Evolutionary conservation across 1,140 invertebrate genomes (phyloP).

Genomic region (Drosophila kanapiae): DNA sequence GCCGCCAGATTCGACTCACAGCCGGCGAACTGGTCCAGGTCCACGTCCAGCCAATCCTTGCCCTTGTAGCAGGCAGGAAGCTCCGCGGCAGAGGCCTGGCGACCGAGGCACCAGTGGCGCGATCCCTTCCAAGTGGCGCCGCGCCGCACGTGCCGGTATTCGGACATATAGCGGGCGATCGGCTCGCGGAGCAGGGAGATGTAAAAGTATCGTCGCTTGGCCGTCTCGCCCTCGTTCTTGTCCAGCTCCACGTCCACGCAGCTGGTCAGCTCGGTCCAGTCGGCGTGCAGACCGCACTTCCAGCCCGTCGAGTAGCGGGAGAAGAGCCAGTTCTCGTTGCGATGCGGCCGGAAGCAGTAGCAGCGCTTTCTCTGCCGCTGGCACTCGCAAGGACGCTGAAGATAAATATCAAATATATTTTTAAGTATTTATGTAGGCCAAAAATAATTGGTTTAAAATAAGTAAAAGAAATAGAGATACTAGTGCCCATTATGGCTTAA

Average conservation of each 20-base stretch:
- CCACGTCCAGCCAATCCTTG: conserved; percentile 88
- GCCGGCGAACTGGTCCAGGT: conserved; percentile 93
- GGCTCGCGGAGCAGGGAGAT: conserved; percentile 98
- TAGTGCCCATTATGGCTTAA: neutral
- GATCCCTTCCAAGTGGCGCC: conserved; percentile 98
- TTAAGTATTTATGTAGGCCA: neutral
- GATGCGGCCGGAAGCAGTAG: conserved; percentile 96
- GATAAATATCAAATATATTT: neutral
- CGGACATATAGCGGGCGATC: conserved; percentile 95
- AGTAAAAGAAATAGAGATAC: neutral
- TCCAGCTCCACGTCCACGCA: conserved; percentile 95
- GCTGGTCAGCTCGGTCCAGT: conserved; percentile 98
- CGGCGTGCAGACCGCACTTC: conserved; percentile 99
- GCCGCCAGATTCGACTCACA: conserved; percentile 97
- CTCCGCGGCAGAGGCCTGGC: conserved; percentile 91
- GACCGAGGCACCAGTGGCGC: conserved; percentile 94
- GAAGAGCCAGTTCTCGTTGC: conserved; percentile 98
- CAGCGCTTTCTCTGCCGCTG: conserved; percentile 94
- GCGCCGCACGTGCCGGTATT: conserved; percentile 97
- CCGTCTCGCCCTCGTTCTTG: conserved; percentile 92
- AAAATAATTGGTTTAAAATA: neutral
- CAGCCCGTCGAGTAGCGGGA: conserved; percentile 99
- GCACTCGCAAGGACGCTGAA: conserved; percentile 93
- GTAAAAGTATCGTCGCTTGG: conserved; percentile 96
- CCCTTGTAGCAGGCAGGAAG: conserved; percentile 92